phyloP scores from a whole-genome alignment of 2,888 invertebrate genomes.

The Limulus polyphemus region DNA sequence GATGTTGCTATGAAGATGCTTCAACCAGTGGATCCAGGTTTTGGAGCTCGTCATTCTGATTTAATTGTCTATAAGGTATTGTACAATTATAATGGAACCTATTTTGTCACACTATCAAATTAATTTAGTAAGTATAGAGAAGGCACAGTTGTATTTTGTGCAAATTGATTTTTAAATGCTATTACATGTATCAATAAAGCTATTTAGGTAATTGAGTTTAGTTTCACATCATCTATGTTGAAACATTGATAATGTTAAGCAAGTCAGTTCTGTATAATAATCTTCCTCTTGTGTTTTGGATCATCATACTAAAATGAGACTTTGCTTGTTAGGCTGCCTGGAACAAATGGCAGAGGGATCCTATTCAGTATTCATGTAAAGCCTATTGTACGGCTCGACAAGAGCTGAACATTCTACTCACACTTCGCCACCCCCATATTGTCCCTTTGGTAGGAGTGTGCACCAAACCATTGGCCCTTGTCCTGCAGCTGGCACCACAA shows the following conservation, averaged over 20 bases:
- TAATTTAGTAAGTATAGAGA: too few species aligned
- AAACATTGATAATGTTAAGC: too few species aligned
- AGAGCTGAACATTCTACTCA: constrained; percentile 74
- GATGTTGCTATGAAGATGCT: constrained; percentile 90
- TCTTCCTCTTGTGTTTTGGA: too few species aligned
- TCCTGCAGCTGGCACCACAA: constrained; percentile 79
- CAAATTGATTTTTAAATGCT: too few species aligned
- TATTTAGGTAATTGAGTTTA: too few species aligned
- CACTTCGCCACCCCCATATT: constrained; percentile 78
- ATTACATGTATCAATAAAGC: too few species aligned
- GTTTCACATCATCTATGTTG: too few species aligned
- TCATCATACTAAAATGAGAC: not conserved
- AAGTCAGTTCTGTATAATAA: too few species aligned
- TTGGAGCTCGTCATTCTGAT: constrained; percentile 52
- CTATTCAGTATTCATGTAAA: constrained; percentile 79
- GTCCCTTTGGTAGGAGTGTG: constrained; percentile 84
- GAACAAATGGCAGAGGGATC: constrained; percentile 88
- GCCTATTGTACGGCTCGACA: constrained; percentile 93
- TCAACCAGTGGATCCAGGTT: constrained; percentile 80
- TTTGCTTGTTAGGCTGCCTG: constrained; percentile 48
- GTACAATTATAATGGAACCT: not conserved
- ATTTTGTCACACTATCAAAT: too few species aligned
- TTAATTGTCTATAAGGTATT: constrained; percentile 46
- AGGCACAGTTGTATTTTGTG: too few species aligned
- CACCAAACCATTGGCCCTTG: constrained; percentile 71